These are phyloP conservation scores for Sylvia atricapilla DNA, from an alignment of 2,113 vertebrate species.

Conservation along the genomic window DNA sequence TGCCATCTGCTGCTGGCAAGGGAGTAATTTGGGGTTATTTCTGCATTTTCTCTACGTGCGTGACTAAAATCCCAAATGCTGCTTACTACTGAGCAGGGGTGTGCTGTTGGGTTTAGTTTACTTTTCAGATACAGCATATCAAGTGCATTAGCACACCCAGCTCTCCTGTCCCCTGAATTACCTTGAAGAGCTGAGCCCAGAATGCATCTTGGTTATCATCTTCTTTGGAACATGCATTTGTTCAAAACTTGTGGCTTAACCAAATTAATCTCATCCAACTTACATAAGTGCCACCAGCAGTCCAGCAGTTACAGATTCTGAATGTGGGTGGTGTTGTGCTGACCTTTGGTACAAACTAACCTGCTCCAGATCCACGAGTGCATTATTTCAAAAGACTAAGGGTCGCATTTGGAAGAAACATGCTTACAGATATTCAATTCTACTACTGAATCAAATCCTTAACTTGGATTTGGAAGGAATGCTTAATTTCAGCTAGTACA, in stretches of 20 bases:
- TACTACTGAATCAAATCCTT: not conserved
- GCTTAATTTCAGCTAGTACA: not conserved
- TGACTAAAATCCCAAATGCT: not conserved
- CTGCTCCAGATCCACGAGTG: not conserved
- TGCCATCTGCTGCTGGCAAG: not conserved
- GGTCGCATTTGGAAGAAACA: not conserved
- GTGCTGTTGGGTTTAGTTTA: too few relatives aligned
- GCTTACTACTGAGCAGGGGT: not conserved
- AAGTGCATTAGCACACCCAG: not conserved
- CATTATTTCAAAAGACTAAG: not conserved
- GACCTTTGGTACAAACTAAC: not conserved
- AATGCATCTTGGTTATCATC: fast-evolving
- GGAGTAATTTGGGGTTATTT: fast-evolving
- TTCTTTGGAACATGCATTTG: not conserved
- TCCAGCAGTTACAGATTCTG: not conserved
- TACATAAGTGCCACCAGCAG: not conserved
- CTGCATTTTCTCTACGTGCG: fast-evolving
- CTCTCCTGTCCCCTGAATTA: not conserved
- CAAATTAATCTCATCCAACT: not conserved
- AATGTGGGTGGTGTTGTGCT: fast-evolving
- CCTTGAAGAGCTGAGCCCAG: not conserved
- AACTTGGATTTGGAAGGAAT: not conserved
- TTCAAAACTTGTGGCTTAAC: not conserved
- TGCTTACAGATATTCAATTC: not conserved
- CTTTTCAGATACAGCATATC: not conserved